Evolutionary conservation across 2,113 vertebrate species (phyloP), one percentile per base, ranked within the genome.

Genomic region (Pheucticus melanocephalus): DNA sequence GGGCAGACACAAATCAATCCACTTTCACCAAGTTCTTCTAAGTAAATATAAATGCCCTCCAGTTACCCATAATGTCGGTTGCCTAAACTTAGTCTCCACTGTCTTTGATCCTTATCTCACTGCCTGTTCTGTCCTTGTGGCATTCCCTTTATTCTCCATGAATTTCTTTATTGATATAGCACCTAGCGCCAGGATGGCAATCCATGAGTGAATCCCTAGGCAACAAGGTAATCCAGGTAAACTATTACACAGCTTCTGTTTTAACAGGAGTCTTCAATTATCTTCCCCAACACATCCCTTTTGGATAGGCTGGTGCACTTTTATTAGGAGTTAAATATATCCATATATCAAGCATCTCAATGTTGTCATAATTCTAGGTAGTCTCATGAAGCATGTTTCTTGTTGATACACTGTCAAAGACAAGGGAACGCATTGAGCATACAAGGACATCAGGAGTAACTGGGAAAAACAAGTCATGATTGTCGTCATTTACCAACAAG

Each of bases 131-230:
- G 37, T 40, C 20, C 28, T 82, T 47, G 24, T 68, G 33, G 4
- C 6, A 6, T 10, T 40, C 31, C 25, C 22, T 48, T 72, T 31
- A 7, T 4, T 28, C 31, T 77, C 28, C 23, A 4, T 28, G 16
- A 39, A 81, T 15, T 9, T 71, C 17, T 22, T 2, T 19, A 16
- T 27, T 63, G 33, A 5, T 44, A 39, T 12, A 83, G 13, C 17
- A 69, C 16, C 9, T 50, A 28, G 10, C 2, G 8, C 4, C 2
- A 1, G 18, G 15, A 27, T 2, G 2, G 5, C 0, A 1, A 63
- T 47, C 10, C 27, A 4, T 12, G 25, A 56, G 7, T 16, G 22
- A 70, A 66, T 70, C 86, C 31, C 17, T 30, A 40, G 15, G 14
- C 9, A 82, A 6, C 16, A 31, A 30, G 30, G 5, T 28, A 60